Base-by-base conservation (phyloP, 2,888 invertebrate genomes). In the Tachystola acroxantha region DNA sequence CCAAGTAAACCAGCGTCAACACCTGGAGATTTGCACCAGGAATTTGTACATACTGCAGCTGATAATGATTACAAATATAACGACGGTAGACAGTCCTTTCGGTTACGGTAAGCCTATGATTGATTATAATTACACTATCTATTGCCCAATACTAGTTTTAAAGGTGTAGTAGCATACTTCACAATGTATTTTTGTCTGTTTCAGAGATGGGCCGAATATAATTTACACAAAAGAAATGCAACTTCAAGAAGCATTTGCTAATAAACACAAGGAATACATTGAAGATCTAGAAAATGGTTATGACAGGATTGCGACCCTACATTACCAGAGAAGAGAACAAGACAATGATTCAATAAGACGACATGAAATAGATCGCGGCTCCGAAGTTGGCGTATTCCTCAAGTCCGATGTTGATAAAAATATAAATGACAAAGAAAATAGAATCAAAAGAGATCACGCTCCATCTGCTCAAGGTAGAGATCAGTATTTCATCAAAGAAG, bases 401-500 rank as follows among this genome's bases (percentile, higher is more conserved):
- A 80, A 87, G 66, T 64, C 75, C 61, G 78, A 86, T 48, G 55
- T 56, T 36, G 72, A 78, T 31, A 74, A 68, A 57, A 67, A 59
- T 39, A 38, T 52, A 7, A 53, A 54, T n/a, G 76, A 78, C 27
- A 77, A 71, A 45, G 76, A 78, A 32, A 63, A 45, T 35, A 75
- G 68, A 58, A 51, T 46, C 13, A 77, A 74, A 59, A 80, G 74
- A 50, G 55, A 65, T 22, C 71, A 65, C 32, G 79, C 63, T 48
- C 70, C 70, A 35, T 68, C 84, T 50, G 65, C 84, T 43, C 76
- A 79, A 32, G 86, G 89, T 34, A 84, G 93, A 41, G 92, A 93
- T 61, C 93, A 93, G 56, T 90, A 92, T 56, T 96, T 93, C 58
- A 94, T 94, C 27, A 91, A 94, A 59, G 94, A 95, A 58, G 96